Base-by-base conservation (phyloP, 2,888 invertebrate genomes). In the Nymphalis polychloros region DNA sequence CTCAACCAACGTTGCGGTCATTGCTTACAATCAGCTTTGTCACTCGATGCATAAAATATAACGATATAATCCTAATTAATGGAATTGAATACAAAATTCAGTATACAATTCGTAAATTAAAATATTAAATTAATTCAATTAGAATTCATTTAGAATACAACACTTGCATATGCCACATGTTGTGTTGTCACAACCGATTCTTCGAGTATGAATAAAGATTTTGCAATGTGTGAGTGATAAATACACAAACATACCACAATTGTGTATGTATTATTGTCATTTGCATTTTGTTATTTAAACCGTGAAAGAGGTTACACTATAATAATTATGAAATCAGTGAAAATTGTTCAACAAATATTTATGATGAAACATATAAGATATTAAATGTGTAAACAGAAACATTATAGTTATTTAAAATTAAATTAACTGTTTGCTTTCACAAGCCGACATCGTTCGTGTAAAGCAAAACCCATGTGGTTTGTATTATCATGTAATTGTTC, bases 11-110 rank as follows among this genome's bases (percentile, higher is more conserved):
- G 7, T 35, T 55, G n/a, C 31, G 17, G 31, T 31, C 55, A 35
- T 35, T 55, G 31, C n/a, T n/a, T 19, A 55, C 31, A 35, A 55
- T 35, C n/a, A 55, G 35, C 31, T 17, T n/a, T 20, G n/a, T n/a
- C 55, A 35, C 55, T 31, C 20, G 17, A 31, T 55, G 31, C n/a
- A 55, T 55, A 55, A 55, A 55, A 27, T 31, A 55, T 31, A 55
- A 35, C 17, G 53, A 17, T 17, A 31, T 31, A n/a, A n/a, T 7
- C 8, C 3, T n/a, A 55, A n/a, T 49, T n/a, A 49, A 55, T 31
- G 55, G 31, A 55, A n/a, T n/a, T 8, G 17, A 55, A 55, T 35
- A 55, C 31, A 55, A 31, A 55, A 31, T 55, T 31, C 17, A 55
- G 17, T 10, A 17, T n/a, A 31, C 31, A 1, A 55, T 55, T 31